Percentiles rank a stretch among this genome's conserved stretches.
phyloP scores from a whole-genome alignment of 2,888 invertebrate species.

The Cheilosia pagana region DNA sequence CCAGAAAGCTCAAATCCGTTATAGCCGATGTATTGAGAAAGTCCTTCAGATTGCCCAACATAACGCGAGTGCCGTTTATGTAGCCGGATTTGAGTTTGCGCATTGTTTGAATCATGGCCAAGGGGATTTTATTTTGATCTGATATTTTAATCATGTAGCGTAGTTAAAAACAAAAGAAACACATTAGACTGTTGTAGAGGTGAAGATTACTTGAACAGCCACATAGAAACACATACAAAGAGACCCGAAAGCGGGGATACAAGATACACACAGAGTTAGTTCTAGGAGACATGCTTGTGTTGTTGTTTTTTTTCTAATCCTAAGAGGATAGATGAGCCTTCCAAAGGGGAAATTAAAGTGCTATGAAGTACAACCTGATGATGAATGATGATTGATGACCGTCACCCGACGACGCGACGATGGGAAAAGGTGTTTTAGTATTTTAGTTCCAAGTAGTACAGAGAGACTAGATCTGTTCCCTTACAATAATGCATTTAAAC shows the following conservation, averaged over 20 bases:
- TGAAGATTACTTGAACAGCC: neutral
- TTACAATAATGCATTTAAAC: too few relatives aligned
- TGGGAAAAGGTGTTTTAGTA: slow-evolving; percentile 64
- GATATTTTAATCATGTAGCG: slow-evolving; percentile 52
- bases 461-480: too few relatives aligned
- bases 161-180: slow-evolving; percentile 2
- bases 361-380: slow-evolving; percentile 7
- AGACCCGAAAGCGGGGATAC: slow-evolving; percentile 31
- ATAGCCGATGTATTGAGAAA: slow-evolving; percentile 99
- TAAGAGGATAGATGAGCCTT: slow-evolving; percentile 4
- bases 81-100: slow-evolving; percentile 99
- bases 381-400: slow-evolving; percentile 12
- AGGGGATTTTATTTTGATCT: slow-evolving; percentile 96
- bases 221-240: slow-evolving; percentile 32
- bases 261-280: slow-evolving; percentile 38
- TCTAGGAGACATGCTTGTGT: slow-evolving; percentile 46
- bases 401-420: slow-evolving; percentile 35
- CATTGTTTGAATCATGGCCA: slow-evolving; percentile 98
- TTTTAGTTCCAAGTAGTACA: neutral
- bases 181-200: neutral
- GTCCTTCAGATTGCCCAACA: slow-evolving; percentile 96
- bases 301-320: neutral
- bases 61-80: slow-evolving; percentile 98
- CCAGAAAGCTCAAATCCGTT: slow-evolving; percentile 97
- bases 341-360: slow-evolving; percentile 2